phyloP scores from a whole-genome alignment of 2,888 invertebrate species.

The Acronicta alni region DNA sequence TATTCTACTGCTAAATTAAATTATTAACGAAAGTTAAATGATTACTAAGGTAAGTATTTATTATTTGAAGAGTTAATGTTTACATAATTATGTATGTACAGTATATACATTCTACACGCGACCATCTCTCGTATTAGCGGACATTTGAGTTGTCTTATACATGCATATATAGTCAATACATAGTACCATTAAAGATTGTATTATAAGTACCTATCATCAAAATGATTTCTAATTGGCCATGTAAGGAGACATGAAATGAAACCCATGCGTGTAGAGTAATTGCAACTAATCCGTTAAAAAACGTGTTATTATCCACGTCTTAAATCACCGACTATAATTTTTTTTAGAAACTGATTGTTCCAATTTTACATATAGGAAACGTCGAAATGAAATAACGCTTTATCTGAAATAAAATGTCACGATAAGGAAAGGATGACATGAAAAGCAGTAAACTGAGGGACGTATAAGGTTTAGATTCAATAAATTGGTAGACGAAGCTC shows the following conservation, averaged over 20 bases:
- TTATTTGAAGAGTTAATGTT: no score
- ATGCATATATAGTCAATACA: no score
- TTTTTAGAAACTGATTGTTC: constrained; percentile 9
- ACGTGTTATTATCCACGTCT: constrained; percentile 23
- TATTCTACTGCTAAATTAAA: no score
- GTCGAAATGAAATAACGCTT: constrained; percentile 9
- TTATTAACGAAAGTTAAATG: no score
- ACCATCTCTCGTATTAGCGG: no score
- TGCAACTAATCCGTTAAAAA: constrained; percentile 39
- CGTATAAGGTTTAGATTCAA: constrained; percentile 29
- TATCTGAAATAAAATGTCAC: constrained; percentile 32
- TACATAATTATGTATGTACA: no score
- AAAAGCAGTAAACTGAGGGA: constrained; percentile 25
- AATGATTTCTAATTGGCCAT: background rate
- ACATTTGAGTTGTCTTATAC: no score
- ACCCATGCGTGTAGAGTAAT: constrained; percentile 38
- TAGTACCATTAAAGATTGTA: no score
- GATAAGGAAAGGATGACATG: constrained; percentile 26
- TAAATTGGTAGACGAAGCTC: constrained; percentile 27
- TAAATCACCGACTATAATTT: constrained; percentile 12
- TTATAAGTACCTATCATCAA: no score
- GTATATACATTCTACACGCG: no score
- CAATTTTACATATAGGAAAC: no score
- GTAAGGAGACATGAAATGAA: constrained; percentile 11
- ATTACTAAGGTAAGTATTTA: no score